Conservation (phyloP, 2,113 vertebrate genomes). For the Pachycephala philippinensis region DNA sequence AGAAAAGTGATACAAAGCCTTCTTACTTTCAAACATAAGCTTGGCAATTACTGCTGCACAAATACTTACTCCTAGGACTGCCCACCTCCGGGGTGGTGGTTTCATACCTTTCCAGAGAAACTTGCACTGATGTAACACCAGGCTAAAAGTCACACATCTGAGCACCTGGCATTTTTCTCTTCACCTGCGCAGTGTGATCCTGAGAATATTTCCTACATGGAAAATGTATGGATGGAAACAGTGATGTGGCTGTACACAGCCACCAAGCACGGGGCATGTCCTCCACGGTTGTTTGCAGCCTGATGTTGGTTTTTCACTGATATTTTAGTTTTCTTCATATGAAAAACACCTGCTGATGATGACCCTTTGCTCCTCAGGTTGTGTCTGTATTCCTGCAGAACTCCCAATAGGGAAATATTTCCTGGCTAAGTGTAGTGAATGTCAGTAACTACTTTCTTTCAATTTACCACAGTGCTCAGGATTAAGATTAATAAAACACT, state of each 20-base stretch:
- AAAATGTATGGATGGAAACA: not conserved
- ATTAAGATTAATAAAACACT: conserved; percentile 37
- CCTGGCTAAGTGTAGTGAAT: not conserved
- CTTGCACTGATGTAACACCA: not conserved
- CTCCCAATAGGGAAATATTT: not conserved
- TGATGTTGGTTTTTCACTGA: not conserved
- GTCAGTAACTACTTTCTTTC: not conserved
- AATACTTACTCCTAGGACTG: not conserved
- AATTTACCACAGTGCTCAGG: not conserved
- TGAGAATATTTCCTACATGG: not conserved
- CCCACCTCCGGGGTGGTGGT: not conserved
- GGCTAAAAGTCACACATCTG: not conserved
- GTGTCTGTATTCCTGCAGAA: not conserved
- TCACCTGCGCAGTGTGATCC: not conserved
- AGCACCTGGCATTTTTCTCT: not conserved
- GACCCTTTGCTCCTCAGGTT: not conserved
- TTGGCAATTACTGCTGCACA: not conserved
- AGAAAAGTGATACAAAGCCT: not conserved
- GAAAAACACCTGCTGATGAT: not conserved
- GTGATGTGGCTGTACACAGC: accelerated
- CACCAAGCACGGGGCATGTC: accelerated
- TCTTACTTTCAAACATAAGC: not conserved
- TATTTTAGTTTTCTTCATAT: not conserved
- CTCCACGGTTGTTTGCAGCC: not conserved
- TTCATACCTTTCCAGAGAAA: not conserved